Base-by-base conservation (phyloP, 2,888 invertebrate genomes). In the Phragmatobia fuliginosa region DNA sequence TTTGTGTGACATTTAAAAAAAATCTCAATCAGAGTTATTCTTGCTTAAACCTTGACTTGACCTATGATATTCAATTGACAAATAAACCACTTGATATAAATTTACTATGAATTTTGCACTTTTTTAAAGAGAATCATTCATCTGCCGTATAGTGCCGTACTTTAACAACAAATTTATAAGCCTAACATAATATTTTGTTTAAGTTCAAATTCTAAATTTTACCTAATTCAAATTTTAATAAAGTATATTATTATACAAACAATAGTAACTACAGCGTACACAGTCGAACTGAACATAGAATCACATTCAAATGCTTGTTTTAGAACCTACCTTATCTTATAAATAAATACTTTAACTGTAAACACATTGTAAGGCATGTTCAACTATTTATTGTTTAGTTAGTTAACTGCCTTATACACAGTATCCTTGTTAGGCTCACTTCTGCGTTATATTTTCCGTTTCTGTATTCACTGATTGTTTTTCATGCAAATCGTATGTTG, bases 361-460 rank as follows among this genome's bases (percentile, higher is more conserved):
- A 90, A 91, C 90, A 91, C 89, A 92, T 91, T 91, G 85, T 79
- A 87, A 87, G 85, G 82, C 89, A 88, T 83, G 89, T 90, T 88
- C 83, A 81, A 85, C 85, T 89, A 92, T 93, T 91, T 94, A 93
- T 92, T 92, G 89, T 92, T 89, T 84, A 88, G 88, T 86, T 90
- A 88, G 88, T 90, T 91, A 84, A 85, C 82, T 81, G 82, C 85
- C 82, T 85, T 83, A 88, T 90, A 89, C 89, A 88, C 84, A 85
- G 84, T 84, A 85, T 83, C 88, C 93, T 94, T 91, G 92, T 94
- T 92, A 90, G 88, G 88, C 87, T 86, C 85, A 90, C 88, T 89
- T 87, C 88, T 87, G 87, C 82, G 80, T 85, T 87, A 89, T 88
- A 91, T 90, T 90, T 89, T 87, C 91, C 86, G 85, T 91, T 89